Evolutionary conservation across 2,797 vertebrate genomes (phyloP).

Genomic region (Bryconaethiops microstoma): DNA sequence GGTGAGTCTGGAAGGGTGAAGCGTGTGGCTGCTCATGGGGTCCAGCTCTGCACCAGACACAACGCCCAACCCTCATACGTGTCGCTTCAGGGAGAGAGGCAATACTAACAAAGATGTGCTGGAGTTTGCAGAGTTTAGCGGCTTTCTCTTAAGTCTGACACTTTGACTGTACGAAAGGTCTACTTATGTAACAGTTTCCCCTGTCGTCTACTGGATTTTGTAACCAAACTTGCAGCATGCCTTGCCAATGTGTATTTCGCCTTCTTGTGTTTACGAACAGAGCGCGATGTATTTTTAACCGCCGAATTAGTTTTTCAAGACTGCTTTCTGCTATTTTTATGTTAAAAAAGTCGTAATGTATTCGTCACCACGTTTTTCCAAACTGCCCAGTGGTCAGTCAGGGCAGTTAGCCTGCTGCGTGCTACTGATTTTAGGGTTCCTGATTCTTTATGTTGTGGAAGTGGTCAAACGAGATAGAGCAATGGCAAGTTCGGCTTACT

Average conservation of each 20-base stretch:
- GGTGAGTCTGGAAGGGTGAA: constrained; percentile 44
- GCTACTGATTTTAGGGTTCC: too few relatives aligned
- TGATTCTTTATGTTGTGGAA: not conserved
- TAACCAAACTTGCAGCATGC: not conserved
- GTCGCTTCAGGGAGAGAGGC: not conserved
- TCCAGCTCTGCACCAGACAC: not conserved
- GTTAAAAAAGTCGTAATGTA: not conserved
- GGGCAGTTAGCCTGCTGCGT: not conserved
- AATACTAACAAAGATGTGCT: not conserved
- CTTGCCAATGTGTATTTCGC: not conserved
- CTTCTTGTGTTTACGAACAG: constrained; percentile 39
- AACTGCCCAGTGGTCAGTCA: not conserved
- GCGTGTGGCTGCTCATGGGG: not conserved
- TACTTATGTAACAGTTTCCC: too few relatives aligned
- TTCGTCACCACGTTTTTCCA: not conserved
- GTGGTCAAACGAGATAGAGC: not conserved
- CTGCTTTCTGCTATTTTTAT: not conserved
- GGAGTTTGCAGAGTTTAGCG: too few relatives aligned
- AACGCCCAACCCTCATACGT: not conserved
- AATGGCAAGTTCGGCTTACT: not conserved
- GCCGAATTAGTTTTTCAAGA: not conserved
- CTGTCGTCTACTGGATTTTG: too few relatives aligned
- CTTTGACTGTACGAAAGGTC: too few relatives aligned
- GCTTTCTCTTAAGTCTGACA: too few relatives aligned
- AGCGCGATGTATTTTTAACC: constrained; percentile 3